Evolutionary conservation across 2,113 vertebrate genomes (phyloP).

Genomic region (Pionites leucogaster): DNA sequence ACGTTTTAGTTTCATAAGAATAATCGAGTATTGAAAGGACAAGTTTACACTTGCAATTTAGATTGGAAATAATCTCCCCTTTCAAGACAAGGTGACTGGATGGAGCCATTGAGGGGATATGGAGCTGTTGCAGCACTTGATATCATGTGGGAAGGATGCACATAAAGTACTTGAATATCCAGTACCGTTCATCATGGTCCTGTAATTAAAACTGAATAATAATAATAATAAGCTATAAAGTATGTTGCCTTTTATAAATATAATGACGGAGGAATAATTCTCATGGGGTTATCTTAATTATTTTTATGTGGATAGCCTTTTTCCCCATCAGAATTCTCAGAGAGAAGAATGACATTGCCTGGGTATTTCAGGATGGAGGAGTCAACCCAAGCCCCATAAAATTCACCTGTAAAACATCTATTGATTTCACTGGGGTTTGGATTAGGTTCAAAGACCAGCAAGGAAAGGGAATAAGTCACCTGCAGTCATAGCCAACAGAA

Average conservation of each 20-base stretch:
- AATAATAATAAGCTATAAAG: constrained; percentile 15
- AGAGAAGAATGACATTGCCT: neutral
- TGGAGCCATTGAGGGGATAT: neutral
- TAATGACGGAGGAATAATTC: neutral
- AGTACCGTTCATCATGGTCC: neutral
- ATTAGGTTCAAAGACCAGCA: neutral
- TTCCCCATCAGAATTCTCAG: neutral
- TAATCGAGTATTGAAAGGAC: neutral
- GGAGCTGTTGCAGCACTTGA: neutral
- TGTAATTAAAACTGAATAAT: constrained; percentile 16
- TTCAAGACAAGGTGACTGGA: neutral
- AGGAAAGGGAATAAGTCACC: constrained; percentile 5
- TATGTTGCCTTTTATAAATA: constrained; percentile 36
- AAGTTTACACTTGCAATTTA: neutral
- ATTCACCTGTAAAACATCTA: constrained; percentile 20
- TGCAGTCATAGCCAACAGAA: neutral
- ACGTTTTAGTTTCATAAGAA: neutral
- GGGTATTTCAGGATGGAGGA: neutral
- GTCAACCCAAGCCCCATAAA: neutral
- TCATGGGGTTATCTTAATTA: constrained; percentile 6
- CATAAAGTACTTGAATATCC: neutral
- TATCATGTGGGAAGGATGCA: neutral
- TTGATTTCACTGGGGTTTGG: constrained; percentile 21
- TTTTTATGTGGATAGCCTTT: constrained; percentile 14
- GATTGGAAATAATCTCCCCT: neutral